Base-by-base conservation (phyloP, 2,888 invertebrate species). In the Germaria angustata region DNA sequence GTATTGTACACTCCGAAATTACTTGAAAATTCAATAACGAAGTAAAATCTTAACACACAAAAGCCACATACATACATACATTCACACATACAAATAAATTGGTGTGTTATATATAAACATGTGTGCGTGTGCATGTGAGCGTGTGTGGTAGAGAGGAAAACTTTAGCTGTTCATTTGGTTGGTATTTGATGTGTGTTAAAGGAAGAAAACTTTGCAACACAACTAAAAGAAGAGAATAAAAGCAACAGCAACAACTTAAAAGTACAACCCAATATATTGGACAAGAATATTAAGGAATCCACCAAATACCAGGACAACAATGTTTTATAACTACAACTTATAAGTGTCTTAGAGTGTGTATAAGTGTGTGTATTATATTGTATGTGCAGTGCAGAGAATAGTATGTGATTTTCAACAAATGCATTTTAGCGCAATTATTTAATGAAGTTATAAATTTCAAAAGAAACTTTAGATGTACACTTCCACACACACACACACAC, bases 361-460 rank as follows among this genome's bases (percentile, higher is more conserved):
- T 22, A 20, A 6, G 17, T 44, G 49, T 17, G 13, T 39, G 57
- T 49, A 1, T 32, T 9, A 22, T 34, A 28, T 17, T 24, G n/a
- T 34, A 13, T 63, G 44, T 44, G 24, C 17, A 24, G 11, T 15
- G 20, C 13, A 63, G 24, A 20, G 44, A 44, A n/a, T 1, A 49
- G 59, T 66, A 75, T 69, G 69, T 79, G 82, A 82, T 82, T 79
- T 82, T 66, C 66, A 61, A 75, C 79, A 82, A 82, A 79, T 82
- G 79, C 79, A 82, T 82, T 82, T 82, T 79, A 79, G 82, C 82
- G 82, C 82, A 82, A 82, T 82, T 82, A 82, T 82, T 82, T 82
- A 82, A 82, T 82, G 79, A 79, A 82, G 82, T 82, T 82, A 82
- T 82, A 82, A 82, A 79, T 82, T 79, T 82, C 75, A 66, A 71